Evolutionary conservation across 2,888 invertebrate genomes (phyloP), one percentile per base, ranked within the genome.

Genomic region (Drosophila kanekoi): DNA sequence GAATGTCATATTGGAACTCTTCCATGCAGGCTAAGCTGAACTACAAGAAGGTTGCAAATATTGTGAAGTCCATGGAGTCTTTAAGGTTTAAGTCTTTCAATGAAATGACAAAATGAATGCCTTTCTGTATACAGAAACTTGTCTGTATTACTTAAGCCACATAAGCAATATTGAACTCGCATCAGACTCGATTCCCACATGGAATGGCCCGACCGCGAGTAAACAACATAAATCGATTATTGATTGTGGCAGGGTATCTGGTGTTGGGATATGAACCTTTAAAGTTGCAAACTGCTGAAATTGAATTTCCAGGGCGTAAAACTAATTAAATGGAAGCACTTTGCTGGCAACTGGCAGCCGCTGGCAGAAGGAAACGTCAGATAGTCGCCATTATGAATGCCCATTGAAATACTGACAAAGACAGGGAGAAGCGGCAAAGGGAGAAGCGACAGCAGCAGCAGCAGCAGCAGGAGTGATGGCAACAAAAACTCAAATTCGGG

Each of bases 301-400:
- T 77, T 79, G 71, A 69, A 58, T 80, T 78, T 76, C 63, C 72
- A 69, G 76, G 72, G 80, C 63, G 83, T 58, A 62, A 83, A 83
- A 83, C 83, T 83, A 83, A 83, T 83, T 83, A 86, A 83, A 86
- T 86, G 86, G 83, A 83, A 83, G 83, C 86, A 83, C 83, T 83
- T 78, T 77, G 67, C 79, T 62, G 74, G 72, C 75, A 70, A 56
- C 56, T 53, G 70, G 65, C 67, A 69, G 57, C 56, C 56, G 60
- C 56, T 60, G 75, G 59, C 49, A 23, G 60, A 67, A 59, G 65
- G 68, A 66, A 75, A 58, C 62, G 65, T 54, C 72, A 68, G 81
- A 81, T 74, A 84, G 81, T 83, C 87, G 84, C 84, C 84, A 85
- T 85, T 81, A 76, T 69, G 83, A 85, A 72, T 81, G 80, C 70